Percentiles rank a stretch among this genome's conserved stretches.
phyloP scores from a whole-genome alignment of 2,888 invertebrate species.

The Hypercompe scribonia region DNA sequence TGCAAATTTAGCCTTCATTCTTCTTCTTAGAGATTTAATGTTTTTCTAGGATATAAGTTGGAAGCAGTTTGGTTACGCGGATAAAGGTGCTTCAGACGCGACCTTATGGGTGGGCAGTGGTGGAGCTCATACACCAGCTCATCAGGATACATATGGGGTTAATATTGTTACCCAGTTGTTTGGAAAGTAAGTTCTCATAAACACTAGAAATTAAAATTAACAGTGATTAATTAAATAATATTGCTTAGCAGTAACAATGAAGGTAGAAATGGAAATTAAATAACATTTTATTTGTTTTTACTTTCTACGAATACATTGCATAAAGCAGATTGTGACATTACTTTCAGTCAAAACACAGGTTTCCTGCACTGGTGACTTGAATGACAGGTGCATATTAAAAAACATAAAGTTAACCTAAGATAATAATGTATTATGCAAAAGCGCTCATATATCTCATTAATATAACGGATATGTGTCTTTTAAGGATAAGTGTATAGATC shows the following conservation, averaged over 20 bases:
- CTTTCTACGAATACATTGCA: neutral
- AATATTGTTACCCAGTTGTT: constrained; percentile 96
- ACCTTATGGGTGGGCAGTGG: constrained; percentile 96
- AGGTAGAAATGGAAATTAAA: neutral
- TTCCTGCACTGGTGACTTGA: too few relatives aligned
- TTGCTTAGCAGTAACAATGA: neutral
- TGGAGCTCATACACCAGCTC: constrained; percentile 97
- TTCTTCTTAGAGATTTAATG: neutral
- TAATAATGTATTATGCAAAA: neutral
- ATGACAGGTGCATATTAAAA: neutral
- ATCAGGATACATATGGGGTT: constrained; percentile 97
- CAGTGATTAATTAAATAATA: neutral
- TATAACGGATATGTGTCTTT: too few relatives aligned
- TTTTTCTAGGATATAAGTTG: constrained; percentile 81
- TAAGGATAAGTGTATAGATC: too few relatives aligned
- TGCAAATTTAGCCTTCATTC: neutral
- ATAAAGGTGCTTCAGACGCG: constrained; percentile 88
- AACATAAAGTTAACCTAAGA: neutral
- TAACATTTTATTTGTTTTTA: neutral
- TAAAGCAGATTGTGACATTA: neutral
- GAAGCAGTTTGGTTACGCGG: constrained; percentile 90
- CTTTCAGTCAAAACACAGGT: too few relatives aligned
- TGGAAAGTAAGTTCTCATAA: constrained; percentile 89
- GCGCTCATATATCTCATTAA: too few relatives aligned
- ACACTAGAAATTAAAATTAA: neutral